Evolutionary conservation across 1,140 invertebrate species (phyloP).

Genomic region (Solen grandis): DNA sequence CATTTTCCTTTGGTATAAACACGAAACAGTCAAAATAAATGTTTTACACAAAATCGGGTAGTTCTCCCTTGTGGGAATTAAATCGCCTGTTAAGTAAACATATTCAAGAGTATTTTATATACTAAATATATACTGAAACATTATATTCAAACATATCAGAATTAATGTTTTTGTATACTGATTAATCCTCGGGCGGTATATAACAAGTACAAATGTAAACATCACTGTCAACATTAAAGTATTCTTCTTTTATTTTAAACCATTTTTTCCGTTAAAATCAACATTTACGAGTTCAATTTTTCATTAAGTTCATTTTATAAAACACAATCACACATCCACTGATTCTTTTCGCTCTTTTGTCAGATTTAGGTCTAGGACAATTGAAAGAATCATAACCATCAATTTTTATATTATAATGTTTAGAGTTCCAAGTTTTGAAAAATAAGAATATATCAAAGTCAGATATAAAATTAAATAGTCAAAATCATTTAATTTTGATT

Average conservation of each 20-base stretch:
- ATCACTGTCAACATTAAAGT: background rate
- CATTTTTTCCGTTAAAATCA: too few relatives aligned
- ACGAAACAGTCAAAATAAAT: conserved; percentile 13
- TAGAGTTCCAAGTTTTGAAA: conserved; percentile 9
- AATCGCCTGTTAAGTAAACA: too few relatives aligned
- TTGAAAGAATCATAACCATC: conserved; percentile 4
- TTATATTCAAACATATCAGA: too few relatives aligned
- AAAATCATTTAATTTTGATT: conserved; percentile 7
- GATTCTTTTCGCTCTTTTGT: conserved; percentile 5
- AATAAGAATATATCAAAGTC: conserved; percentile 12
- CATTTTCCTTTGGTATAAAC: background rate
- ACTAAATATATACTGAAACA: conserved; percentile 2
- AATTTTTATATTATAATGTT: conserved; percentile 11
- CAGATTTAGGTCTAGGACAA: conserved; percentile 19
- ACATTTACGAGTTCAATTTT: conserved; percentile 24
- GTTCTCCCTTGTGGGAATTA: conserved; percentile 7
- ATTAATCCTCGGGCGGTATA: too few relatives aligned
- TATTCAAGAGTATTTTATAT: background rate
- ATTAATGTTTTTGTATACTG: too few relatives aligned
- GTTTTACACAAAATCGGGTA: conserved; percentile 15
- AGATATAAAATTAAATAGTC: conserved; percentile 8
- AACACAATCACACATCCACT: conserved; percentile 23
- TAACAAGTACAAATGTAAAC: too few relatives aligned
- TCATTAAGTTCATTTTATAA: background rate
- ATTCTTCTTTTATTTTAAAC: background rate